Evolutionary conservation across 1,140 invertebrate genomes (phyloP).

Genomic region (Drosophila nasuta): DNA sequence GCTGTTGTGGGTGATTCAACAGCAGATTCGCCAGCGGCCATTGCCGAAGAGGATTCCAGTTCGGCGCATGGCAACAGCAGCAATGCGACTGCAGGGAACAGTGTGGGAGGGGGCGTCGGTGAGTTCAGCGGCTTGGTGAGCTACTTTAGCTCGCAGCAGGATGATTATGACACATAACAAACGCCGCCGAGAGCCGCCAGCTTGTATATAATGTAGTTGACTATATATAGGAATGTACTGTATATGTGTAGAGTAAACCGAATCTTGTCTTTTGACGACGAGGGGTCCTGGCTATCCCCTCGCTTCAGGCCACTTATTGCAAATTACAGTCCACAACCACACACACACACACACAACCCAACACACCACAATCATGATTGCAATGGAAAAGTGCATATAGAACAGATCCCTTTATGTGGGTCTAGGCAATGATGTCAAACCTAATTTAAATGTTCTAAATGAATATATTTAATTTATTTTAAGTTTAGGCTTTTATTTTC

Average conservation of each 20-base stretch:
- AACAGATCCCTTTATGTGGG: not conserved
- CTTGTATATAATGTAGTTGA: conserved; percentile 62
- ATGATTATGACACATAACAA: conserved; percentile 85
- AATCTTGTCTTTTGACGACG: conserved; percentile 18
- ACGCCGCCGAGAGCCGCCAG: conserved; percentile 55
- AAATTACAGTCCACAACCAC: conserved; percentile 49
- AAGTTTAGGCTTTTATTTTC: conserved; percentile 32
- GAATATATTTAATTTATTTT: conserved; percentile 40
- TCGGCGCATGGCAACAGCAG: conserved; percentile 65
- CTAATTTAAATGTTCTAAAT: conserved; percentile 30
- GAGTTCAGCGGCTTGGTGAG: conserved; percentile 93
- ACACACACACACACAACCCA: conserved; percentile 6
- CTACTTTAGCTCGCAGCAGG: conserved; percentile 92
- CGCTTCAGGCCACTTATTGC: conserved; percentile 63
- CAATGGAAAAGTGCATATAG: conserved; percentile 59
- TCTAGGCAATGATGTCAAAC: conserved; percentile 17
- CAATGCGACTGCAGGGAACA: conserved; percentile 28
- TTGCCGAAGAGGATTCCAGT: conserved; percentile 69
- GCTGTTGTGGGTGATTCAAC: conserved; percentile 52
- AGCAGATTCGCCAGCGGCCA: conserved; percentile 50
- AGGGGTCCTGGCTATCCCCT: conserved; percentile 23
- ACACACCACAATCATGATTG: conserved; percentile 17
- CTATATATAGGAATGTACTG: conserved; percentile 29
- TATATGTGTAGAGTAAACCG: conserved; percentile 34
- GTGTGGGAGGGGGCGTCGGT: conserved; percentile 72